Percentiles rank a stretch among this genome's conserved stretches.
Evolutionary conservation across 1,140 invertebrate genomes (phyloP).

Genomic region (Trissolcus basalis): DNA sequence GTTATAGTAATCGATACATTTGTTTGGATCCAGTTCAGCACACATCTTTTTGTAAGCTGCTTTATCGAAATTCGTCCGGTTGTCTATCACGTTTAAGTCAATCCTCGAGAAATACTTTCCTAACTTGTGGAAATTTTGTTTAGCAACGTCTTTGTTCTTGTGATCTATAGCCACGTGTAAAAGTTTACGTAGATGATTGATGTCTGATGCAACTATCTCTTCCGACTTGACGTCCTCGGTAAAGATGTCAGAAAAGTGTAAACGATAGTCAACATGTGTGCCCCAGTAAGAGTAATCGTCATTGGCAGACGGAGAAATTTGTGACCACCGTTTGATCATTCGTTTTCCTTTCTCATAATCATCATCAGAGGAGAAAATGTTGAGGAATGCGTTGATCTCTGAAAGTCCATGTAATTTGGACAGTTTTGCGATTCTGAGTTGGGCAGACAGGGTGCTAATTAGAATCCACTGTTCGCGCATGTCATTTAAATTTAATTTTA

Average conservation of each 20-base stretch:
- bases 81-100: not conserved
- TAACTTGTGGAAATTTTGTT: constrained; percentile 61
- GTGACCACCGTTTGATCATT: constrained; percentile 62
- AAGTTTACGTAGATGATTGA: constrained; percentile 62
- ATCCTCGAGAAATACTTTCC: constrained; percentile 2
- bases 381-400: constrained; percentile 67
- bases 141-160: constrained; percentile 70
- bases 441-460: constrained; percentile 69
- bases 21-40: constrained; percentile 39
- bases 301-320: constrained; percentile 53
- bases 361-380: constrained; percentile 6
- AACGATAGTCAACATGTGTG: constrained; percentile 62
- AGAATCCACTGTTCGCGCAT: constrained; percentile 72
- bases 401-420: constrained; percentile 69
- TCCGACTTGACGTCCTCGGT: not conserved
- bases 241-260: constrained; percentile 42
- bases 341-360: constrained; percentile 20
- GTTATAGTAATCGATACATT: constrained; percentile 40
- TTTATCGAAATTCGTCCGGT: constrained; percentile 18
- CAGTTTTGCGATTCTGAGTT: constrained; percentile 68
- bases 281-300: constrained; percentile 67
- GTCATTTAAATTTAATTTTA: constrained; percentile 69
- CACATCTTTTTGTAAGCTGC: constrained; percentile 54
- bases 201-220: constrained; percentile 14
- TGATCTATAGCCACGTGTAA: constrained; percentile 69